phyloP scores from a whole-genome alignment of 1,140 invertebrate genomes.

The Danaus melanippus region DNA sequence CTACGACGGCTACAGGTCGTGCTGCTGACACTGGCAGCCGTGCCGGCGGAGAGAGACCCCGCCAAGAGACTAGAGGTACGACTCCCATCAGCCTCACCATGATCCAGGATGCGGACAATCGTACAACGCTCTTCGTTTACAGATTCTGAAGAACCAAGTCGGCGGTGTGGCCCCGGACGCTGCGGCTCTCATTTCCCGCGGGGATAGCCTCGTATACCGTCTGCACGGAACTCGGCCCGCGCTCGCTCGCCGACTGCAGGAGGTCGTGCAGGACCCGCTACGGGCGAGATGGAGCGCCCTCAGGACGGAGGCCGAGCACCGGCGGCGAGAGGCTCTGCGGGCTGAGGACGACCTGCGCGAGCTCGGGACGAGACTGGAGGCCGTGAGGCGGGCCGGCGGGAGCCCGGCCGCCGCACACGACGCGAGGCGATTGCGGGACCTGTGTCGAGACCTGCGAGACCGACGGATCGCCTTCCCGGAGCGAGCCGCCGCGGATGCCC shows the following conservation, averaged over 20 bases:
- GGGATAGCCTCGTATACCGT: conserved; percentile 79
- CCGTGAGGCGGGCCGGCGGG: conserved; percentile 73
- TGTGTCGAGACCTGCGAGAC: conserved; percentile 65
- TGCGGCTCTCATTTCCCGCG: conserved; percentile 83
- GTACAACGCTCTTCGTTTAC: background rate
- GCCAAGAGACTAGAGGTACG: conserved; percentile 76
- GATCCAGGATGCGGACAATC: too few relatives aligned
- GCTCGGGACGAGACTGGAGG: conserved; percentile 74
- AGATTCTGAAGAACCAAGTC: conserved; percentile 78
- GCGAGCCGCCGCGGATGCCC: conserved; percentile 30
- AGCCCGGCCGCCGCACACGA: conserved; percentile 74
- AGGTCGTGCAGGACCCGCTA: conserved; percentile 74
- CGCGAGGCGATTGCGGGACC: conserved; percentile 57
- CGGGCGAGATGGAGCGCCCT: conserved; percentile 78
- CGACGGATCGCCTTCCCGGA: conserved; percentile 45
- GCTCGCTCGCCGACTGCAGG: conserved; percentile 73
- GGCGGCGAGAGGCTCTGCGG: conserved; percentile 70
- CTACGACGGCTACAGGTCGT: conserved; percentile 78
- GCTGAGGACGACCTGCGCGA: conserved; percentile 76
- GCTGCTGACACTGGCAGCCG: conserved; percentile 77
- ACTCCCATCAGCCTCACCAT: background rate
- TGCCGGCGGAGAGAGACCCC: conserved; percentile 78
- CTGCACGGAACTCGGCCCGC: conserved; percentile 71
- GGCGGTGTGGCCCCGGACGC: conserved; percentile 82
- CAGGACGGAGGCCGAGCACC: conserved; percentile 77